Base-by-base conservation (phyloP, 2,113 vertebrate species). In the Mormyrus iriodes region DNA sequence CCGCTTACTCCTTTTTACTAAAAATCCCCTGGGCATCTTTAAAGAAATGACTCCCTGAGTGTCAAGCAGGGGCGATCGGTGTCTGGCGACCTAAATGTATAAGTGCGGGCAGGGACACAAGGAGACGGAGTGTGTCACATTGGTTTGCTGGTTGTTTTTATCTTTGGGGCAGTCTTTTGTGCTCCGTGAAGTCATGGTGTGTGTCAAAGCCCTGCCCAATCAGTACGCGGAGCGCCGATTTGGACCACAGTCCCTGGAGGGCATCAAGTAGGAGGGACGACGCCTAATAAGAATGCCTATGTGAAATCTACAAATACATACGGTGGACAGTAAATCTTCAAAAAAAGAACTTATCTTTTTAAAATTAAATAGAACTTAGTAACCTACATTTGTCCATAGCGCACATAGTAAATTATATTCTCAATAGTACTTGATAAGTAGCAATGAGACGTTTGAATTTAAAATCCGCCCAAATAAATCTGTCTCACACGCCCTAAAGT, bases 11-110 rank as follows among this genome's bases (percentile, higher is more conserved):
- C 98, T 95, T 94, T 99, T 99, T 90, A 99, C 98, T 91, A 99
- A 91, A 91, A 99, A 99, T 61, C 98, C 98, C 90, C 97, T 96
- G 90, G 98, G 98, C 98, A 99, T 99, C 51, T 84, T 90, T 92
- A 44, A 48, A 39, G 86, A 65, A 83, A 86, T 87, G 89, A 92
- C 92, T 93, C 65, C 91, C 92, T 27, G 79, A 93, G 88, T 89
- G 90, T 91, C 93, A 91, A 42, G 85, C 82, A 90, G 89, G 89
- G 84, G 35, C n/a, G 46, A 49, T 89, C 9, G 84, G 87, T 88
- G 39, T 88, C 90, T 31, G 88, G 35, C 69, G 58, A 65, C 42
- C 89, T 86, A 86, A 89, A 88, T 85, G 91, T 53, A 21, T 6
- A 79, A 65, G 65, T 51, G 58, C n/a, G 86, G 69, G 27, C 31